Evolutionary conservation across 2,888 invertebrate species (phyloP), one percentile per base, ranked within the genome.

Genomic region (Macrosiphum euphorbiae): DNA sequence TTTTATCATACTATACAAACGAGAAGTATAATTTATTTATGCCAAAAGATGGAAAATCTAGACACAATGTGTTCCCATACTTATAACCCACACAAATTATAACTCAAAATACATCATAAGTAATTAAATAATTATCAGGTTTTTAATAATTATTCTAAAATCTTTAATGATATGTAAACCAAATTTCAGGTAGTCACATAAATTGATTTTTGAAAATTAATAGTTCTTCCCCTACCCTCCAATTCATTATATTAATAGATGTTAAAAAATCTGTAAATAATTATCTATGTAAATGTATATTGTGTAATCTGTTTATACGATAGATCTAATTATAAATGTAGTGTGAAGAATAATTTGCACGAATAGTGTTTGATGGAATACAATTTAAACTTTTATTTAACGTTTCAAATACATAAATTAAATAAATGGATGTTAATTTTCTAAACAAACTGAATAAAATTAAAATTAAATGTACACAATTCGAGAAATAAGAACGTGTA

Each of bases 321-420:
- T 58, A 28, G 5, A 58, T 89, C 58, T 89, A 89, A 89, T 61
- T 89, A 47, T 89, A 89, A 89, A 44, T 88, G 16, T 44, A 55
- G 52, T 26, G 52, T 35, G 88, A 88, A 55, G 24, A 55, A 88
- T 58, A 58, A 58, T 44, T 20, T 89, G 44, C 26, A n/a, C 28
- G 24, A 16, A 35, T 88, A 52, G 7, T 88, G n/a, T 47, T 35
- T 35, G 41, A n/a, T 26, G 24, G 10, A 52, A 88, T 88, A 88
- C 11, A 35, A 35, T 86, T 44, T 86, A 28, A 28, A 47, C 28
- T 86, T 47, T 44, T 47, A 86, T 44, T 78, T 78, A 20, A 35
- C 20, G 20, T 35, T 78, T 35, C 16, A 35, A 78, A 35, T 78
- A 35, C 35, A 78, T 35, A 78, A 16, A 35, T 78, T 52, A 88